A percentile compares a stretch with the other conserved stretches of the same genome.
Conservation (phyloP, 1,140 invertebrate genomes). For the Brachionus manjavacas region DNA sequence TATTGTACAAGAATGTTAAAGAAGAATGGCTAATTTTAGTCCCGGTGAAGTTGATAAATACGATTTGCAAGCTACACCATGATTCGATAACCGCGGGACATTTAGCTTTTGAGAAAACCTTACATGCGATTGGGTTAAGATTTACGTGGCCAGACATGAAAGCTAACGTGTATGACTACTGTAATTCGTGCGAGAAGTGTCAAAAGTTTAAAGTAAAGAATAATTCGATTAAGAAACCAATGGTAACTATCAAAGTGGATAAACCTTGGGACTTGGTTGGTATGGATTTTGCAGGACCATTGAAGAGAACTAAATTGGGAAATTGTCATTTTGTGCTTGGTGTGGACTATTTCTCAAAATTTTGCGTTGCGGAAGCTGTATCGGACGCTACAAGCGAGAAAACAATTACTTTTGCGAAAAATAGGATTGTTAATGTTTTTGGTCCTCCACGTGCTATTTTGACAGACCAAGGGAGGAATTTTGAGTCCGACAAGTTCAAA, state of each 20-base stretch:
- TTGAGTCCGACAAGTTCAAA: constrained; percentile 43
- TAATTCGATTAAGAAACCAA: background rate
- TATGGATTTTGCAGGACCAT: background rate
- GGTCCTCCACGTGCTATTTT: background rate
- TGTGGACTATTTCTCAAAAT: background rate
- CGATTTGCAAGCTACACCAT: constrained; percentile 7
- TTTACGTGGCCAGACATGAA: constrained; percentile 3
- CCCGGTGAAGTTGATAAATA: background rate
- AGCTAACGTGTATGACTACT: background rate
- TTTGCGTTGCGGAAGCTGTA: background rate
- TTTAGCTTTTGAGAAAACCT: constrained; percentile 3
- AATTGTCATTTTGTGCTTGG: background rate
- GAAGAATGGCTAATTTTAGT: background rate
- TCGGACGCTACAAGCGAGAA: background rate
- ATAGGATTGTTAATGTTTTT: constrained; percentile 3
- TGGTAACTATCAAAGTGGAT: background rate
- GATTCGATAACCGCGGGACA: background rate
- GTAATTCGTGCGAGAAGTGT: background rate
- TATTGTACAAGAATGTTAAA: constrained; percentile 2
- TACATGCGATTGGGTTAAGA: background rate
- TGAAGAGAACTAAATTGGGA: background rate
- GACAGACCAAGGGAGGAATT: constrained; percentile 44
- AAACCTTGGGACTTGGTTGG: background rate
- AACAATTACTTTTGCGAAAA: background rate
- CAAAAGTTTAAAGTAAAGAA: background rate